These are phyloP conservation scores for Trichoplusia ni DNA, from an alignment of 1,140 invertebrate genomes.

Conservation along the genomic window DNA sequence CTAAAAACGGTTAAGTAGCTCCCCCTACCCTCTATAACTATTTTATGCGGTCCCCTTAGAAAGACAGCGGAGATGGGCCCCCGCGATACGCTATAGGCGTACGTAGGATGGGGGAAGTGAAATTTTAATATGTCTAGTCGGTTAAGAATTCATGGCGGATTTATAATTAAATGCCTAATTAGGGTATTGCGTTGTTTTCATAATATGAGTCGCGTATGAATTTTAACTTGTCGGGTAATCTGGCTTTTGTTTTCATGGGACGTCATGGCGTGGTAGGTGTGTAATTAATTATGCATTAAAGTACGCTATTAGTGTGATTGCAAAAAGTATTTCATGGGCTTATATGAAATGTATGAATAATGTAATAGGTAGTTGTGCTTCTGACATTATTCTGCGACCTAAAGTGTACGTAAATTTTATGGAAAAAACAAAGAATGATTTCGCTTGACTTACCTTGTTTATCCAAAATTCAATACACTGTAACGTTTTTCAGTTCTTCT, in stretches of 20 bases:
- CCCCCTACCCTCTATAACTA: slow-evolving; percentile 78
- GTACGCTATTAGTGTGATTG: background rate
- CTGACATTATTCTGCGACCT: too few relatives aligned
- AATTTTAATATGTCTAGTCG: slow-evolving; percentile 76
- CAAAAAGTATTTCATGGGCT: background rate
- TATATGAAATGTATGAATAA: background rate
- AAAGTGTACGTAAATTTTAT: too few relatives aligned
- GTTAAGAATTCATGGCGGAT: slow-evolving; percentile 78
- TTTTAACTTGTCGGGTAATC: slow-evolving; percentile 50
- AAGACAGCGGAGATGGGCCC: slow-evolving; percentile 76
- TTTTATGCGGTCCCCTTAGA: slow-evolving; percentile 81
- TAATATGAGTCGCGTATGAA: slow-evolving; percentile 41
- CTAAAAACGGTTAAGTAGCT: slow-evolving; percentile 81
- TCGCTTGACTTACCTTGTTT: too few relatives aligned
- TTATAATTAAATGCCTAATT: slow-evolving; percentile 79
- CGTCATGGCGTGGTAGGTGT: background rate
- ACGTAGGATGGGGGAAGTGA: slow-evolving; percentile 64
- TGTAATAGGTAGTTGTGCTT: too few relatives aligned
- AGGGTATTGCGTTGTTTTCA: slow-evolving; percentile 62
- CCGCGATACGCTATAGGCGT: slow-evolving; percentile 67
- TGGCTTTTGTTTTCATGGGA: slow-evolving; percentile 40
- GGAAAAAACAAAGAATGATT: too few relatives aligned
- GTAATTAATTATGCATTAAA: slow-evolving; percentile 11
- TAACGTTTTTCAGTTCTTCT: too few relatives aligned
- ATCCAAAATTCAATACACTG: too few relatives aligned